Percentiles rank a stretch among this genome's conserved stretches.
Evolutionary conservation across 2,113 vertebrate species (phyloP).

Genomic region (Lampris incognitus): DNA sequence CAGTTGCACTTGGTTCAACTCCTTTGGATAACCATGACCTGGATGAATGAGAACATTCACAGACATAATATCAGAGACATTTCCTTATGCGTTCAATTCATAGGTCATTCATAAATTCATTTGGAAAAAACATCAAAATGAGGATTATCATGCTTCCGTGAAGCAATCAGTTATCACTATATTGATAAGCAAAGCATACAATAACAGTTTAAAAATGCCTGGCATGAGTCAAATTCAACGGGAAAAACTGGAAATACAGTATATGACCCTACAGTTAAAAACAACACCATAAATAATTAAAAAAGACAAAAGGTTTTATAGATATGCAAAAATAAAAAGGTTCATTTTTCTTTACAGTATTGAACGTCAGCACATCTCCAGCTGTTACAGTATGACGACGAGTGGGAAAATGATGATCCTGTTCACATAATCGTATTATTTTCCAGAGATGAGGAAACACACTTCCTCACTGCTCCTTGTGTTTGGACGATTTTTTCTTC

Average conservation of each 20-base stretch:
- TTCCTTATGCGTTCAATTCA: neutral
- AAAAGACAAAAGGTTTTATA: neutral
- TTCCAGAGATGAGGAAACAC: neutral
- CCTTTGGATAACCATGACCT: too few species aligned
- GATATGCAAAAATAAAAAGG: conserved; percentile 18
- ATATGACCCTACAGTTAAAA: too few species aligned
- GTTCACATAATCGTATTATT: neutral
- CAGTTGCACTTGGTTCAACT: too few species aligned
- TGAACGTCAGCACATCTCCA: neutral
- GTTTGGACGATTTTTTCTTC: conserved; percentile 70
- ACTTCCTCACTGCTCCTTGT: conserved; percentile 25
- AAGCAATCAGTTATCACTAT: conserved; percentile 1
- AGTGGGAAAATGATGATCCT: neutral
- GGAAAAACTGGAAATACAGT: neutral
- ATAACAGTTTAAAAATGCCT: neutral
- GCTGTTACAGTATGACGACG: conserved; percentile 1
- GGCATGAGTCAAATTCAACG: conserved; percentile 6
- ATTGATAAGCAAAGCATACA: too few species aligned
- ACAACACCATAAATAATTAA: conserved; percentile 10
- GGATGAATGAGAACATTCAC: too few species aligned
- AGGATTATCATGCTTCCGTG: neutral
- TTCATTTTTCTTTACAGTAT: conserved; percentile 11
- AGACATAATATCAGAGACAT: neutral
- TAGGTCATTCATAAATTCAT: neutral
- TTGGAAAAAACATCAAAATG: neutral